These are phyloP conservation scores for Pocillopora grandis DNA, from an alignment of 92 coral and sea anemone species.

Conservation along the genomic window DNA sequence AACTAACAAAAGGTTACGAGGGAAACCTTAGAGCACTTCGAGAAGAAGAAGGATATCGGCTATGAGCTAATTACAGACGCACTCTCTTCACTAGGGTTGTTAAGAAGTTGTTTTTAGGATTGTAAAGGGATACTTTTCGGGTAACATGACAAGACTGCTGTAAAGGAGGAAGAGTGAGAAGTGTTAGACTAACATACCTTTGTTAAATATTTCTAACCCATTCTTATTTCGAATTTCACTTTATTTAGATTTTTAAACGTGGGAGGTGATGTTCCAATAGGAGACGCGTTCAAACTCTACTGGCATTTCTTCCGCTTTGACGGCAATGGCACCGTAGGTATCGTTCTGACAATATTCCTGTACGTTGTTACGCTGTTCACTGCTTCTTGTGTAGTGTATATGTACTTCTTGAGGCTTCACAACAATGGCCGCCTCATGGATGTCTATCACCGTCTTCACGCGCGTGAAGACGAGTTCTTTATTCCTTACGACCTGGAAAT, in stretches of 20 bases:
- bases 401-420: slow-evolving; percentile 93
- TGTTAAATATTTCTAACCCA: too few species aligned
- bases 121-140: too few species aligned
- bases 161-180: too few species aligned
- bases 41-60: too few species aligned
- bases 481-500: slow-evolving; percentile 93
- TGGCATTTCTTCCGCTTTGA: slow-evolving; percentile 98
- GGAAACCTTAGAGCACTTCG: too few species aligned
- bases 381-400: slow-evolving; percentile 86
- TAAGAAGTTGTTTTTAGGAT: too few species aligned
- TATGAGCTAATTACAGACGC: too few species aligned
- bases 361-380: slow-evolving; percentile 92
- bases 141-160: too few species aligned
- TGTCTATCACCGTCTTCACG: slow-evolving; percentile 93
- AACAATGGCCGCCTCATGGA: slow-evolving; percentile 96
- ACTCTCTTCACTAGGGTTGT: too few species aligned
- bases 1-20: too few species aligned
- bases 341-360: slow-evolving; percentile 83
- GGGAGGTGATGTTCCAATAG: slow-evolving; percentile 91
- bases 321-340: slow-evolving; percentile 95
- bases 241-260: slow-evolving; percentile 63
- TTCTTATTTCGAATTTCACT: too few species aligned
- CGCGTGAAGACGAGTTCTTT: slow-evolving; percentile 86
- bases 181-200: too few species aligned
- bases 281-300: slow-evolving; percentile 97